These are phyloP conservation scores for Archocentrus centrarchus DNA, from an alignment of 2,113 vertebrate species.

Conservation along the genomic window DNA sequence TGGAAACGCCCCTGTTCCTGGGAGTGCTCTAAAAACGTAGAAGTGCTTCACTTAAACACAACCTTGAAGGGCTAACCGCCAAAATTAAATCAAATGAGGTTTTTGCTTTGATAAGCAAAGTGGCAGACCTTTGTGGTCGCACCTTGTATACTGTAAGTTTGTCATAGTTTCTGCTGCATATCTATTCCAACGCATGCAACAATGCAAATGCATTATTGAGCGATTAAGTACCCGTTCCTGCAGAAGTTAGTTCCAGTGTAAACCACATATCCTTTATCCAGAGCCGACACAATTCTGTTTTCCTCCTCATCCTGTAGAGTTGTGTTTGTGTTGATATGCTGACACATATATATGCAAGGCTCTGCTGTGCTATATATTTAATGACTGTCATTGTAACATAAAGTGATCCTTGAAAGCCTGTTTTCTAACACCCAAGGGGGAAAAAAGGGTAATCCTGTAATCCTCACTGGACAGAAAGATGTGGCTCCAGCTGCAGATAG, in stretches of 20 bases:
- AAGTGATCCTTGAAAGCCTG: not conserved
- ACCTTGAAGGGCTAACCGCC: conserved; percentile 1
- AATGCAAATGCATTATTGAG: not conserved
- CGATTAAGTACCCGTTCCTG: not conserved
- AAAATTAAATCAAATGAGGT: not conserved
- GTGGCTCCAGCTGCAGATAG: conserved; percentile 5
- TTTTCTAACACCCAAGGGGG: not conserved
- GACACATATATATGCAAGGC: not conserved
- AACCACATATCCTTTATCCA: not conserved
- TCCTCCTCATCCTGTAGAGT: too few relatives aligned
- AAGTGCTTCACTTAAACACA: not conserved
- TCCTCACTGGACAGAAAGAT: conserved; percentile 26
- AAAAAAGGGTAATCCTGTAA: conserved; percentile 48
- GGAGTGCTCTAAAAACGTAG: not conserved
- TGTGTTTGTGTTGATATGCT: not conserved
- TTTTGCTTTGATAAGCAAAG: not conserved
- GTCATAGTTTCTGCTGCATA: not conserved
- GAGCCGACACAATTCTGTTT: too few relatives aligned
- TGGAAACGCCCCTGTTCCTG: conserved; percentile 3
- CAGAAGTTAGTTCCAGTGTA: not conserved
- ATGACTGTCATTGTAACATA: not conserved
- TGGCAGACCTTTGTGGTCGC: not conserved
- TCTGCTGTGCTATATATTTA: not conserved
- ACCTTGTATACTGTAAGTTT: not conserved
- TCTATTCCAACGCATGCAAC: not conserved